A percentile compares a stretch with the other conserved stretches of the same genome.
Evolutionary conservation across 2,888 invertebrate species (phyloP).

Genomic region (Xiphydria camelus): DNA sequence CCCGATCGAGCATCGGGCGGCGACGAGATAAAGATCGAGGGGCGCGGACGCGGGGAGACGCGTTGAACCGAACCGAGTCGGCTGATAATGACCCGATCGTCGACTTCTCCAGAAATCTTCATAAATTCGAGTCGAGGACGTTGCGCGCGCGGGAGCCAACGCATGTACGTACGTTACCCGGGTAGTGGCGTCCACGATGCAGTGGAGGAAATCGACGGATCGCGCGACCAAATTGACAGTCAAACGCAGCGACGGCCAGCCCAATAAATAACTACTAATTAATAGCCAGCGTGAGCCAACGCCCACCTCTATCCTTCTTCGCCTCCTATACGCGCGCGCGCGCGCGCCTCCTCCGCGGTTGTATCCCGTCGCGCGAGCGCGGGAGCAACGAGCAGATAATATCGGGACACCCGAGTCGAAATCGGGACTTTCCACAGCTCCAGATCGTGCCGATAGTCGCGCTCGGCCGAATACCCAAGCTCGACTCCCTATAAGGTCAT

Average conservation of each 20-base stretch:
- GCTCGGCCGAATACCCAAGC: conserved; percentile 19
- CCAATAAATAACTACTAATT: conserved; percentile 41
- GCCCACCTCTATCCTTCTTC: conserved; percentile 20
- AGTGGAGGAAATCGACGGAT: conserved; percentile 21
- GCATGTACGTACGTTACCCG: conserved; percentile 9
- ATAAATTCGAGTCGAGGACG: too few relatives aligned
- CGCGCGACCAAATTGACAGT: conserved; percentile 26
- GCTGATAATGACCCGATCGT: too few relatives aligned
- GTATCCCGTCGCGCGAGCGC: conserved; percentile 19
- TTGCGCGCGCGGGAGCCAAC: too few relatives aligned
- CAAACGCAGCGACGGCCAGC: conserved; percentile 17
- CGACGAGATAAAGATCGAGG: too few relatives aligned
- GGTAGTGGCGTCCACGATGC: conserved; percentile 15
- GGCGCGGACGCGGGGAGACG: too few relatives aligned
- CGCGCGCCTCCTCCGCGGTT: too few relatives aligned
- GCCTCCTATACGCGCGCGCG: too few relatives aligned
- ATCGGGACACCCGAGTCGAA: conserved; percentile 22
- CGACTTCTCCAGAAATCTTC: too few relatives aligned
- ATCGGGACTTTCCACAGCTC: too few relatives aligned
- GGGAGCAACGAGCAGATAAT: conserved; percentile 22
- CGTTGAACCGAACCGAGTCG: too few relatives aligned
- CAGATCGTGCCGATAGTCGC: too few relatives aligned
- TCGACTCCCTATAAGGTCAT: conserved; percentile 39
- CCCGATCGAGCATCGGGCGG: too few relatives aligned
- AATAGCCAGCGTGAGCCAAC: conserved; percentile 31